Evolutionary conservation across 2,797 vertebrate species (phyloP).

Genomic region (Anableps anableps): DNA sequence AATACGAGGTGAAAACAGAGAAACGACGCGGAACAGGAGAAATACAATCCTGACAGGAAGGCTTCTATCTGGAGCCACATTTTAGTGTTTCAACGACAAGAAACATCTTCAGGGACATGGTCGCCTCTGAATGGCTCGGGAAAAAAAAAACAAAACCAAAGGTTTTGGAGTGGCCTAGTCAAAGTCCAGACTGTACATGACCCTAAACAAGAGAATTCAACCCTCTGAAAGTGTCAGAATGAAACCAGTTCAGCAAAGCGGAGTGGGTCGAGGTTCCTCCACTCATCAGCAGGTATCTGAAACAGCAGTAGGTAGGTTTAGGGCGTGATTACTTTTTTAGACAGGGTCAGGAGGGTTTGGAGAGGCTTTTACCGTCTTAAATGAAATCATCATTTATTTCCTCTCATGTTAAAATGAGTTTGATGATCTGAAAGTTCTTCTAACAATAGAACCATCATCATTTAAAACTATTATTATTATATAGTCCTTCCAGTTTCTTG

Average conservation of each 20-base stretch:
- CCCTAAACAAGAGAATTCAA: background rate
- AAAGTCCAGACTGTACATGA: background rate
- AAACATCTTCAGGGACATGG: background rate
- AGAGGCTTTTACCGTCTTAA: no score
- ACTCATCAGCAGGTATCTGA: no score
- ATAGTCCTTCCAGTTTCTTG: no score
- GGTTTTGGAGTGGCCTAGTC: background rate
- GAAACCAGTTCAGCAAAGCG: background rate
- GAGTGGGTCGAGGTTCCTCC: no score
- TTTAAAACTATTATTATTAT: background rate
- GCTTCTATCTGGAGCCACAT: background rate
- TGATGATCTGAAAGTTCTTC: background rate
- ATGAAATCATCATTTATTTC: background rate
- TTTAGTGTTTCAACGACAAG: background rate
- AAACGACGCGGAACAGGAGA: background rate
- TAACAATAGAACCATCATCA: background rate
- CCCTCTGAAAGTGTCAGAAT: background rate
- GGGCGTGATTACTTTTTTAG: background rate
- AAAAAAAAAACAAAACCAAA: background rate
- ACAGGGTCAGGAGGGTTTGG: no score
- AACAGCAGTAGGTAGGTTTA: no score
- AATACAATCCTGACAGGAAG: background rate
- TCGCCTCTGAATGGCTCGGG: background rate
- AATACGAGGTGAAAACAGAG: slow-evolving; percentile 1
- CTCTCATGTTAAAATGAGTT: background rate